A percentile compares a stretch with the other conserved stretches of the same genome.
These are phyloP conservation scores for Mesocricetus auratus DNA, from an alignment of 2,113 vertebrate species.

Conservation along the genomic window DNA sequence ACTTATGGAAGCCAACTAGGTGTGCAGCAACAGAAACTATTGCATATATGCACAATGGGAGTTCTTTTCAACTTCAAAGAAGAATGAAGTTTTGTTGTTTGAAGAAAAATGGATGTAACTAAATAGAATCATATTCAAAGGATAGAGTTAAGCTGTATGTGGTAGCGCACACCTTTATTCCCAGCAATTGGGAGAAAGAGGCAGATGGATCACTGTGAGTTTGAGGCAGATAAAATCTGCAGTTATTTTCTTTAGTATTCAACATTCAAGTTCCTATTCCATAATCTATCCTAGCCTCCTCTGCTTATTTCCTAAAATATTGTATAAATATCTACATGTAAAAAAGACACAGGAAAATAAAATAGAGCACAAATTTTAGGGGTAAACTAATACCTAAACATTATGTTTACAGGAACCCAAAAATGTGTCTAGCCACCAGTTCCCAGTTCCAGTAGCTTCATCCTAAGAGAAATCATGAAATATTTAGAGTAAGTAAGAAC, in stretches of 20 bases:
- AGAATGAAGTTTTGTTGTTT: not conserved
- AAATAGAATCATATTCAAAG: not conserved
- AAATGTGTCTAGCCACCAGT: not conserved
- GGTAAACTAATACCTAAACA: not conserved
- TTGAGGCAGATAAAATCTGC: not conserved
- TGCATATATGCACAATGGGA: not conserved
- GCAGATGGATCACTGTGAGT: not conserved
- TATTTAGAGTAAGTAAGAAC: not conserved
- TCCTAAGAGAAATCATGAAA: not conserved
- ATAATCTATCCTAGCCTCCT: not conserved
- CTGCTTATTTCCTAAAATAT: not conserved
- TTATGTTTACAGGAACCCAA: not conserved
- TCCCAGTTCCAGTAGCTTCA: not conserved
- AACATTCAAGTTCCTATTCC: not conserved
- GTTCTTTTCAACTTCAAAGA: not conserved
- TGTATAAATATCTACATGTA: not conserved
- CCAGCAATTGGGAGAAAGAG: not conserved
- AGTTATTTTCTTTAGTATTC: slow-evolving; percentile 2
- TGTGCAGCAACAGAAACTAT: not conserved
- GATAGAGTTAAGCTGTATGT: not conserved
- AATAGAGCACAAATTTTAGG: not conserved
- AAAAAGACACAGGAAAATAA: not conserved
- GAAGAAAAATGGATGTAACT: not conserved
- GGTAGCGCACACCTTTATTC: not conserved
- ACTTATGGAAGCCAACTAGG: not conserved